phyloP scores from a whole-genome alignment of 2,888 invertebrate genomes.

The Cheiracanthium punctorium region DNA sequence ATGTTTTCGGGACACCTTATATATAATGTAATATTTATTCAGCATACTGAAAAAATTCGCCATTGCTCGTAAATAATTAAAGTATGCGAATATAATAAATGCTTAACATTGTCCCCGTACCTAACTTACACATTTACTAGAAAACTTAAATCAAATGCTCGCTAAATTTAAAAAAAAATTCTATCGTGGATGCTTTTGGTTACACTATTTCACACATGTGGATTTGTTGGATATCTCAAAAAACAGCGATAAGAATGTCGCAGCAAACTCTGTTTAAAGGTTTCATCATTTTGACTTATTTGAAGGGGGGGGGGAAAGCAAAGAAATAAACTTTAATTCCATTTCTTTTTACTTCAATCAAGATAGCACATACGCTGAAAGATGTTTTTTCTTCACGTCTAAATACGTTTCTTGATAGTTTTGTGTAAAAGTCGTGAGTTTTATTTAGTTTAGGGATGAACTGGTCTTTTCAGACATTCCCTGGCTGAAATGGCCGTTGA shows the following conservation, averaged over 20 bases:
- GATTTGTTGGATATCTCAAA: neutral
- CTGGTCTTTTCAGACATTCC: constrained; percentile 6
- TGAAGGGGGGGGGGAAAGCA: neutral
- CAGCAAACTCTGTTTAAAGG: neutral
- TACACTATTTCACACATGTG: too few relatives aligned
- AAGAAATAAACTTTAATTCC: constrained; percentile 40
- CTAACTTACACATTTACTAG: too few relatives aligned
- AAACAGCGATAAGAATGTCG: neutral
- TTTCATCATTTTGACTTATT: neutral
- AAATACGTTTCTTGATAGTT: constrained; percentile 21
- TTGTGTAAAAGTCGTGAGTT: neutral
- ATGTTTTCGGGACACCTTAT: too few relatives aligned
- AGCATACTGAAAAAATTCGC: too few relatives aligned
- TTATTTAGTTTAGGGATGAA: constrained; percentile 29
- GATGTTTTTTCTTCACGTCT: neutral
- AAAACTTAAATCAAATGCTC: too few relatives aligned
- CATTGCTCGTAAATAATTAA: too few relatives aligned
- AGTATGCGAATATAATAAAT: too few relatives aligned
- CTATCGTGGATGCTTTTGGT: too few relatives aligned
- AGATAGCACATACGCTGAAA: constrained; percentile 44
- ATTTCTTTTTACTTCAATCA: constrained; percentile 52
- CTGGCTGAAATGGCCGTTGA: constrained; percentile 6
- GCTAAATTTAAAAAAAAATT: too few relatives aligned
- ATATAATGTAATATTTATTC: too few relatives aligned
- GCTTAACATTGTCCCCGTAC: too few relatives aligned